Evolutionary conservation across 2,113 vertebrate species (phyloP), one percentile per base, ranked within the genome.

Genomic region (Ammodytes marinus): DNA sequence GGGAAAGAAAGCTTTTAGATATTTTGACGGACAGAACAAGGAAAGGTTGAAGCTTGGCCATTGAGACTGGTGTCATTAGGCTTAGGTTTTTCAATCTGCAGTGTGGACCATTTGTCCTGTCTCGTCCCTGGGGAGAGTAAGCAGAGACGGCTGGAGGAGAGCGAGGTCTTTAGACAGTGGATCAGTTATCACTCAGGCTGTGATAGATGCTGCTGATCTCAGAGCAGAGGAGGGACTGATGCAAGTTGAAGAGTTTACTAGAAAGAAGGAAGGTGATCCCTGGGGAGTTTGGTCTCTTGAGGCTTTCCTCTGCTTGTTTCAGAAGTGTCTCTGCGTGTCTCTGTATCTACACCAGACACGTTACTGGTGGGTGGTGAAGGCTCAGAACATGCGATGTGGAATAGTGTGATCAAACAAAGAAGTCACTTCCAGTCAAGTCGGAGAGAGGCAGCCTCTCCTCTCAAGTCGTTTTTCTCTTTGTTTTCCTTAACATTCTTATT

Each of bases 401-500:
- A 65, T 60, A 79, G 79, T 63, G 4, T 47, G 81, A 89, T 89
- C 89, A 91, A 86, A 89, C 68, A 72, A 19, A 68, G 58, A 45
- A 59, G 73, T 69, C 65, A 59, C 39, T 11, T 9, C 35, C 43
- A 45, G 19, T 77, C 69, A 74, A 54, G 39, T 84, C 47, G 27
- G 27, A 12, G 43, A 35, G 72, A 71, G 57, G 72, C 60, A 65
- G 61, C 45, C 59, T 64, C 54, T 42, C 27, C 79, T 55, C 73
- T 77, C 74, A 71, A 35, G 69, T 67, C 74, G 78, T 70, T 47
- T 66, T 71, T 72, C 47, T 64, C 77, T 92, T 83, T 89, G 80
- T 89, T 92, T 92, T 86, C 54, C 83, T 84, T 78, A 68, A 69
- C 60, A 45, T 86, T 88, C 77, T 82, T 79, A 64, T 90, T 88